phyloP scores from a whole-genome alignment of 2,888 invertebrate genomes.

The Ormyrus thymus region DNA sequence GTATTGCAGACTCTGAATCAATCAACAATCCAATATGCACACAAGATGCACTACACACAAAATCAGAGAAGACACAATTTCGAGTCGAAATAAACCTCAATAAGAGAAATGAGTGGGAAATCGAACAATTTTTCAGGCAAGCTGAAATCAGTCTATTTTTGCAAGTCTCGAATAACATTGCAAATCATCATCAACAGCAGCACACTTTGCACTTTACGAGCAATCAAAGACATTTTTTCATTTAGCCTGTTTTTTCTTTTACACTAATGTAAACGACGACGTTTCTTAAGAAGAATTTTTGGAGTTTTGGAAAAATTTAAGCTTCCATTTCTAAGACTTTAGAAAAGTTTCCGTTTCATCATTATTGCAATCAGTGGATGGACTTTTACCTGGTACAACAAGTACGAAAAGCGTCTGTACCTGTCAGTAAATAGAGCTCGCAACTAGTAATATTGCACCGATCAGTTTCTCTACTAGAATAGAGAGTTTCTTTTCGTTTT shows the following conservation, averaged over 20 bases:
- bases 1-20: no score
- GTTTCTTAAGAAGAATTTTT: no score
- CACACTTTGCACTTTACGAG: no score
- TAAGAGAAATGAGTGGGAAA: background rate
- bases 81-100: background rate
- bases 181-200: no score
- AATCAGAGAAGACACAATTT: background rate
- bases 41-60: background rate
- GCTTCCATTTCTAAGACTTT: background rate
- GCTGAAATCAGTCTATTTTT: background rate
- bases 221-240: no score
- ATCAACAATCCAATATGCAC: background rate
- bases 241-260: no score
- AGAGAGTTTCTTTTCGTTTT: background rate
- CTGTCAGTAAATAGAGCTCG: background rate
- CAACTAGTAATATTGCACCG: constrained; percentile 19
- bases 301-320: no score
- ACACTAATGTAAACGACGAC: no score
- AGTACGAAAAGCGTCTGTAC: constrained; percentile 16
- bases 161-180: background rate
- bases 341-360: background rate
- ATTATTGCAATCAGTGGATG: constrained; percentile 33
- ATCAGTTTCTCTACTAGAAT: constrained; percentile 8
- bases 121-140: background rate
- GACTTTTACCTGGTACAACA: constrained; percentile 7